Conservation (phyloP, 2,797 vertebrate species). For the Falco naumanni region DNA sequence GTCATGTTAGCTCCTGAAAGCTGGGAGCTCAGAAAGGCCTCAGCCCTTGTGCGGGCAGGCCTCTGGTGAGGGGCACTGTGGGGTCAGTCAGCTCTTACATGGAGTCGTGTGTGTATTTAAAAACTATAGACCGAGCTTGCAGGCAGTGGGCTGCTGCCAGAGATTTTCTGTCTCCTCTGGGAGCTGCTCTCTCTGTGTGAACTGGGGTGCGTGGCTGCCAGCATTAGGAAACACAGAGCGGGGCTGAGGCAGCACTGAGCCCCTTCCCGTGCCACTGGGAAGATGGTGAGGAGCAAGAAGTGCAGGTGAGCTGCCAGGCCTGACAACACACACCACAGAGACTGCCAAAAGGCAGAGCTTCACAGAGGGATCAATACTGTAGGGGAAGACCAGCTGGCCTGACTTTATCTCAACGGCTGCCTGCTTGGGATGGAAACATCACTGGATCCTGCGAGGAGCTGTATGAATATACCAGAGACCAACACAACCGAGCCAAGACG, state of each 20-base stretch:
- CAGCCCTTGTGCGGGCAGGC: background rate
- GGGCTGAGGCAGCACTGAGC: background rate
- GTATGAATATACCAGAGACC: background rate
- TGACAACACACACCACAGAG: background rate
- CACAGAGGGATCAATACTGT: background rate
- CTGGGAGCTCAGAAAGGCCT: background rate
- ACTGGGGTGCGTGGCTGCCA: background rate
- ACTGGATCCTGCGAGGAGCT: background rate
- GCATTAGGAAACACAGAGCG: rapidly evolving
- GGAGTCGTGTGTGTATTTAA: background rate
- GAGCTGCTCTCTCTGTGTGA: background rate
- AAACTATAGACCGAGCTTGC: background rate
- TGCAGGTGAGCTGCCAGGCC: background rate
- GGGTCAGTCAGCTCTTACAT: rapidly evolving
- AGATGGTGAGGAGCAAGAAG: rapidly evolving
- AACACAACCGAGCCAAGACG: background rate
- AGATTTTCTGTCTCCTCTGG: background rate
- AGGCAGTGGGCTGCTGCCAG: background rate
- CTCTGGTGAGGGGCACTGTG: background rate
- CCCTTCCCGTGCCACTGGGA: background rate
- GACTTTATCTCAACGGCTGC: background rate
- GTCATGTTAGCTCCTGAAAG: rapidly evolving
- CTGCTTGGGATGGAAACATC: background rate
- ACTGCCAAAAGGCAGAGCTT: background rate
- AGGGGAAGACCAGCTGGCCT: background rate